phyloP scores from a whole-genome alignment of 2,888 invertebrate genomes.

The Pseudococcus viburni region DNA sequence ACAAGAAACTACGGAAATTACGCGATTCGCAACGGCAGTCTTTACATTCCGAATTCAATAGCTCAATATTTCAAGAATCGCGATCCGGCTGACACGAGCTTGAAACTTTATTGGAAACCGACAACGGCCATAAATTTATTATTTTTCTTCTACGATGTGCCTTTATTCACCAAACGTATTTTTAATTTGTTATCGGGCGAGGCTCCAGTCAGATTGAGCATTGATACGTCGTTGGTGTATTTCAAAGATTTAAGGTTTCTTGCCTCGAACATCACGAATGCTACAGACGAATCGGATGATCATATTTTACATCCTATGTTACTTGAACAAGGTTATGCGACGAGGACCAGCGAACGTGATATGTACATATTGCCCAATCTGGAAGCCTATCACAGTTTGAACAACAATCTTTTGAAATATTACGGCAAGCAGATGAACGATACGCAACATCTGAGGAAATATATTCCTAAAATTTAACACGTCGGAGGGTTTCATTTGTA shows the following conservation, averaged over 20 bases:
- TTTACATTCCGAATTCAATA: neutral
- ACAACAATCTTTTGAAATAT: slow-evolving; percentile 8
- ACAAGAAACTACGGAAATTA: neutral
- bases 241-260: neutral
- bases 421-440: neutral
- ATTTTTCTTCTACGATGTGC: neutral
- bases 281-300: neutral
- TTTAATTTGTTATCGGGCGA: neutral
- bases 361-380: neutral
- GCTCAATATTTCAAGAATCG: neutral
- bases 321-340: neutral
- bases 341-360: neutral
- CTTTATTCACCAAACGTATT: neutral
- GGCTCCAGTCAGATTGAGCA: neutral
- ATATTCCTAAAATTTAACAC: neutral
- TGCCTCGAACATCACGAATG: neutral
- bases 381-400: slow-evolving; percentile 8
- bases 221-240: neutral
- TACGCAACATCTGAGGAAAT: neutral
- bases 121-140: neutral
- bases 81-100: neutral
- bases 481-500: neutral
- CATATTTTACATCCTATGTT: neutral
- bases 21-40: neutral
- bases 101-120: neutral